Base-by-base conservation (phyloP, 2,888 invertebrate species). In the Latrodectus hesperus region DNA sequence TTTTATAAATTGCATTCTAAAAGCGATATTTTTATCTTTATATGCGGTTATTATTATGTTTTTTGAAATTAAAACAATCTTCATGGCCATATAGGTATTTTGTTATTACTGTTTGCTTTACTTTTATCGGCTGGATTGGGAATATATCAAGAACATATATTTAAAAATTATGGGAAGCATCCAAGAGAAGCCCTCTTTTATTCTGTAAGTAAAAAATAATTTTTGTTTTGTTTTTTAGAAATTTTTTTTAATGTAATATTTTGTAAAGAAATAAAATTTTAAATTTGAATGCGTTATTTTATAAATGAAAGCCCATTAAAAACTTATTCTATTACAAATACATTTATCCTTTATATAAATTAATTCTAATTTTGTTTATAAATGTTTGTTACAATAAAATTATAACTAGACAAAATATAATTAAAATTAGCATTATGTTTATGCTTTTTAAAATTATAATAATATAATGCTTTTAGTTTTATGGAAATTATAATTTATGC, bases 91-190 rank as follows among this genome's bases (percentile, higher is more conserved):
- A 72, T 26, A 82, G 94, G 98, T 5, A 96, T 99, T 77, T 92
- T 93, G 0, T 94, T 99, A 90, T 93, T 99, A 70, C 96, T 97
- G 0, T 94, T 96, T 84, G 98, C 98, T 0, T 93, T 99, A 79
- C 95, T 99, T 90, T 94, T 98, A 84, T 98, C 99, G 0, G 98
- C 99, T 0, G 94, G 97, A 90, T 97, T 99, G 97, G 99, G 99
- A 2, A 95, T 97, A 88, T 98, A 96, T 92, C 99, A 99, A 92
- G 98, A 99, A 93, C 95, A 95, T 0, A 92, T 98, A 6, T 97
- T 97, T 91, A 93, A 94, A 52, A 94, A 88, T 70, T 90, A 77
- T 84, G 90, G 90, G 16, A 90, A 90, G 79, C 90, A 90, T 82
- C 89, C 90, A 11, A 73, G 94, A 88, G 97, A 98, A 92, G 96